A percentile compares a stretch with the other conserved stretches of the same genome.
phyloP scores from a whole-genome alignment of 1,140 invertebrate genomes.

The Aculops lycopersici region DNA sequence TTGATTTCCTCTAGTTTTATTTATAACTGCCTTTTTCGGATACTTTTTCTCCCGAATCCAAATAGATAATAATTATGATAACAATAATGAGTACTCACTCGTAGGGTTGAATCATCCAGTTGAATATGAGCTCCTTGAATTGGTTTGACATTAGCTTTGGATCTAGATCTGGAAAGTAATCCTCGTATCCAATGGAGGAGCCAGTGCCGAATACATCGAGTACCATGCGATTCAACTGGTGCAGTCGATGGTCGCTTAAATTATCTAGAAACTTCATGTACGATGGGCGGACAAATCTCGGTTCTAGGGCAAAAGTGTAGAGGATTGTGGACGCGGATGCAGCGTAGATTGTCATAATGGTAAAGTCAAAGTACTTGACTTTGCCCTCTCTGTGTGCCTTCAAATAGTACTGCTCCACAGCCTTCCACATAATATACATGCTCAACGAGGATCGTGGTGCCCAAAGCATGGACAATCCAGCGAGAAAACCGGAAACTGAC shows the following conservation, averaged over 20 bases:
- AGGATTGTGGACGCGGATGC: conserved; percentile 42
- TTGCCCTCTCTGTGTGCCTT: conserved; percentile 5
- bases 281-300: conserved; percentile 36
- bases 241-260: conserved; percentile 31
- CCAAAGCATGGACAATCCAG: conserved; percentile 7
- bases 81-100: no score
- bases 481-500: conserved; percentile 8
- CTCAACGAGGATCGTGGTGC: conserved; percentile 9
- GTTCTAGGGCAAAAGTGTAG: conserved; percentile 41
- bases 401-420: conserved; percentile 7
- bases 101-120: conserved; percentile 8
- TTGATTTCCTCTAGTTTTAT: no score
- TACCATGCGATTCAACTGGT: conserved; percentile 11
- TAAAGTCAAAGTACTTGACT: conserved; percentile 20
- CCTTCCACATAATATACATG: conserved; percentile 11
- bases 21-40: no score
- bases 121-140: conserved; percentile 11
- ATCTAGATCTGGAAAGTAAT: conserved; percentile 10
- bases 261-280: conserved; percentile 46
- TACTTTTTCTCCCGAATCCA: no score
- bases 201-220: conserved; percentile 12
- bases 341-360: conserved; percentile 33
- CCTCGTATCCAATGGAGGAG: conserved; percentile 10
- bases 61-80: no score
- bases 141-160: conserved; percentile 7